Conservation (phyloP, 2,888 invertebrate species). For the Lasioglossum marginatum region DNA sequence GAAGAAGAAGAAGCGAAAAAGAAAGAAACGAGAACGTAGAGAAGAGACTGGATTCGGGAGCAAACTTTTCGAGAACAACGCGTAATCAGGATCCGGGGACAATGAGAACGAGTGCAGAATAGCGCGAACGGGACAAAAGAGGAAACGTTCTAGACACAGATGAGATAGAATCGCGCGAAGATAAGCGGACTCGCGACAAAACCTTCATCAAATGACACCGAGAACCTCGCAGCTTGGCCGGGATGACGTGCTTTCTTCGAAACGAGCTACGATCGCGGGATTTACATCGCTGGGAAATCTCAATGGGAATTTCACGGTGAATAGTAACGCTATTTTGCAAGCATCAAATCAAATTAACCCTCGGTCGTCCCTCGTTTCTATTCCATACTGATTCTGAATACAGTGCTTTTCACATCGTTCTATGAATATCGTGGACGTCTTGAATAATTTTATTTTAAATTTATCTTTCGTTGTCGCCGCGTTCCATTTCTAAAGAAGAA, state of each 20-base stretch:
- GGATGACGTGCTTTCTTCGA: slow-evolving; percentile 21
- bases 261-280: slow-evolving; percentile 19
- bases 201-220: not conserved
- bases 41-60: not conserved
- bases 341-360: not conserved
- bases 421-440: not conserved
- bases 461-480: not conserved
- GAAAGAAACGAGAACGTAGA: not conserved
- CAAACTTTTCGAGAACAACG: slow-evolving; percentile 19
- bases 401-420: not conserved
- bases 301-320: not conserved
- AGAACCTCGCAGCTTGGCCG: not conserved
- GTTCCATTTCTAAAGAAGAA: not conserved
- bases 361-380: not conserved
- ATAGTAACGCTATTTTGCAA: not conserved
- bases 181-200: slow-evolving; percentile 7
- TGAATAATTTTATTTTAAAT: not conserved
- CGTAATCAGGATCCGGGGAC: slow-evolving; percentile 2
- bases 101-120: slow-evolving; percentile 21
- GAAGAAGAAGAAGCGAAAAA: not conserved
- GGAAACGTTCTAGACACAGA: not conserved
- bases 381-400: not conserved
- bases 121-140: slow-evolving; percentile 3
- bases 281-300: not conserved
- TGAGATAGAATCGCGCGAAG: slow-evolving; percentile 10